Conservation (phyloP, 2,113 vertebrate genomes). For the Dicentrarchus labrax region DNA sequence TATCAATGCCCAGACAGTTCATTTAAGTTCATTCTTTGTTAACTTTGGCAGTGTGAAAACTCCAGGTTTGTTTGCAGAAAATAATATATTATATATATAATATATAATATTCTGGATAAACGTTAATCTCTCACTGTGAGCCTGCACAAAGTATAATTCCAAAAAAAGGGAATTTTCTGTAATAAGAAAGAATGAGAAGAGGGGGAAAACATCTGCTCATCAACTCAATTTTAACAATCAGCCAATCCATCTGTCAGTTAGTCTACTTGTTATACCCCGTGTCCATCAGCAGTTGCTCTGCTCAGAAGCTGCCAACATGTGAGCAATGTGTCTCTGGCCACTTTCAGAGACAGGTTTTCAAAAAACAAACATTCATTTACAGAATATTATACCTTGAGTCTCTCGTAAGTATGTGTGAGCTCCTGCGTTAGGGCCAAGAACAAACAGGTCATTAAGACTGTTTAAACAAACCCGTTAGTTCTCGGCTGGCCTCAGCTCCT, state of each 20-base stretch:
- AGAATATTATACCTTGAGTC: slow-evolving; percentile 56
- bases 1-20: slow-evolving; percentile 40
- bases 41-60: slow-evolving; percentile 17
- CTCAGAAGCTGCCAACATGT: slow-evolving; percentile 55
- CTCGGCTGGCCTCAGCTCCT: slow-evolving; percentile 60
- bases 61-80: slow-evolving; percentile 49
- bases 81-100: too few species aligned
- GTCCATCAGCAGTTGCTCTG: slow-evolving; percentile 65
- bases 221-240: slow-evolving; percentile 64
- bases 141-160: not conserved
- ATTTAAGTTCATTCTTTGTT: slow-evolving; percentile 27
- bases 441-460: slow-evolving; percentile 78
- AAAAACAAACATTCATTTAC: slow-evolving; percentile 72
- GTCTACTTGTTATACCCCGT: slow-evolving; percentile 59
- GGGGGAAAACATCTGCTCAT: slow-evolving; percentile 66
- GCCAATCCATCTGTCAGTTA: slow-evolving; percentile 63
- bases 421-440: slow-evolving; percentile 65
- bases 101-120: slow-evolving; percentile 46
- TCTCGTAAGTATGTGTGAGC: slow-evolving; percentile 71
- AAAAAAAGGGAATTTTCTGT: slow-evolving; percentile 35
- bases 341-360: slow-evolving; percentile 61
- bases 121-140: slow-evolving; percentile 10
- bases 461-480: slow-evolving; percentile 79
- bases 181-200: slow-evolving; percentile 33
- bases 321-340: slow-evolving; percentile 72